Base-by-base conservation (phyloP, 2,888 invertebrate genomes). In the Crocallis elinguaria region DNA sequence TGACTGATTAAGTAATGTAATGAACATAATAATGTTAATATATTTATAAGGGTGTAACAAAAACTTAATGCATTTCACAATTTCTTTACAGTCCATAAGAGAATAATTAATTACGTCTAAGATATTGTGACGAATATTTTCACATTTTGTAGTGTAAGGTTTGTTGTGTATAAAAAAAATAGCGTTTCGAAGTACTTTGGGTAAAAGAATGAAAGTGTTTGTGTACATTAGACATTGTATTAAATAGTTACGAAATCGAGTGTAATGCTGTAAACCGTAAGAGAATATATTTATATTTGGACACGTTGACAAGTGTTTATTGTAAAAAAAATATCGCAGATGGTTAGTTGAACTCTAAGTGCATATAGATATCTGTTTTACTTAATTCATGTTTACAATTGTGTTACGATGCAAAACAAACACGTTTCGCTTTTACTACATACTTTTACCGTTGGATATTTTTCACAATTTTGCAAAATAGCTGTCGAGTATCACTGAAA, bases 21-120 rank as follows among this genome's bases (percentile, higher is more conserved):
- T 79, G 80, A 80, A 81, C 81, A 78, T 84, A 83, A 84, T 82
- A 85, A 83, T 86, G 86, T 87, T 88, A 88, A 86, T 84, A 83
- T 89, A 90, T 88, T 88, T 86, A 73, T 90, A 89, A 87, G 88
- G 67, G 73, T 85, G 80, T 87, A 88, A 87, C 84, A 88, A 86
- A 84, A 86, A 86, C 85, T 84, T 87, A 85, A 86, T 90, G 90
- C 90, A 91, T 91, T 91, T 91, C 87, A 87, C 88, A 84, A 79
- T 89, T 90, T 88, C 88, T 88, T 86, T 86, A 88, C 86, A 88
- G 88, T 88, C 87, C 87, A 84, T 88, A 86, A 81, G 82, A 81
- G 70, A 82, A 82, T 86, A 82, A 81, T 76, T 77, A 82, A 73
- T 75, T 80, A 84, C 54, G 77, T 80, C 80, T 86, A 84, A 84